phyloP scores from a whole-genome alignment of 2,113 vertebrate genomes.

The Oophaga pumilio region DNA sequence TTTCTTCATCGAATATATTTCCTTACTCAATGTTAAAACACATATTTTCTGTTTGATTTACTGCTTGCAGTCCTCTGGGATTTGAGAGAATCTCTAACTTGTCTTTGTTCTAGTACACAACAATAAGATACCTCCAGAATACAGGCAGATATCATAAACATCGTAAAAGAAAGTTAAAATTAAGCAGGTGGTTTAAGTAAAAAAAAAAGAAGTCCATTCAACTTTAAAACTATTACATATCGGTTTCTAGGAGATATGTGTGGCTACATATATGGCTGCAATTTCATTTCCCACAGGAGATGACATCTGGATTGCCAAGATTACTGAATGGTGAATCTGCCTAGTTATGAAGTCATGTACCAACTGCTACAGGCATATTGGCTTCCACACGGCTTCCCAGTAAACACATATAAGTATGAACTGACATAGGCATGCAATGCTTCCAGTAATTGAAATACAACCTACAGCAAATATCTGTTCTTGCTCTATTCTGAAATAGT shows the following conservation, averaged over 20 bases:
- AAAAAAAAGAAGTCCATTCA: neutral
- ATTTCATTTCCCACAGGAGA: neutral
- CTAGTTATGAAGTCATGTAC: neutral
- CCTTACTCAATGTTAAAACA: conserved; percentile 33
- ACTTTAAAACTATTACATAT: neutral
- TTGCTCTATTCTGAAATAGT: too few relatives aligned
- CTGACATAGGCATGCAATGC: neutral
- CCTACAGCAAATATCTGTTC: neutral
- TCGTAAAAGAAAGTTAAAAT: neutral
- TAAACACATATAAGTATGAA: neutral
- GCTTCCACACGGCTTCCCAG: neutral
- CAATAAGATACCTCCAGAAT: neutral
- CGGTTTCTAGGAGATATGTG: neutral
- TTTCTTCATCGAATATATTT: conserved; percentile 43
- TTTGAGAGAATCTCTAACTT: neutral
- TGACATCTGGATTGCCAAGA: neutral
- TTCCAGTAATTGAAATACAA: neutral
- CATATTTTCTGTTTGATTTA: conserved; percentile 46
- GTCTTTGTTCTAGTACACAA: neutral
- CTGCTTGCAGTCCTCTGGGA: neutral
- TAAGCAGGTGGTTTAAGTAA: neutral
- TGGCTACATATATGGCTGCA: neutral
- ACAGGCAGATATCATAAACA: neutral
- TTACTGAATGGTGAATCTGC: neutral
- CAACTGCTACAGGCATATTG: neutral